Conservation (phyloP, 2,797 vertebrate species). For the Pipistrellus nathusii region DNA sequence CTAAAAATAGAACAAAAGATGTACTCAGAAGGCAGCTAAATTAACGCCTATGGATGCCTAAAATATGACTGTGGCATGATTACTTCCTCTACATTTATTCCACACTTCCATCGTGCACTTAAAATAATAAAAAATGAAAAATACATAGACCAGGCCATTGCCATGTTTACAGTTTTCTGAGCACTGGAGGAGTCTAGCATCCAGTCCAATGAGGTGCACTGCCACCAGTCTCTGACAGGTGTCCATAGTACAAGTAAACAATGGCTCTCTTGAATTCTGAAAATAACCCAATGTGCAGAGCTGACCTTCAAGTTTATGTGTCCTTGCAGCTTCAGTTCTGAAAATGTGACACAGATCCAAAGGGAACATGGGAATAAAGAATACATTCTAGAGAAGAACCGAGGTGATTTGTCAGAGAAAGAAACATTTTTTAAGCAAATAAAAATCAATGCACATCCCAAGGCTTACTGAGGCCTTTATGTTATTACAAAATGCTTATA, state of each 20-base stretch:
- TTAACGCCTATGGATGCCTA: constrained; percentile 80
- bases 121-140: constrained; percentile 33
- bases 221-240: constrained; percentile 78
- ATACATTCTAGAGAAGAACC: constrained; percentile 79
- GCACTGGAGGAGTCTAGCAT: constrained; percentile 75
- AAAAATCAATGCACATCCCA: constrained; percentile 76
- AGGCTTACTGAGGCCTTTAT: constrained; percentile 74
- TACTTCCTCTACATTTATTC: constrained; percentile 81
- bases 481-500: constrained; percentile 73
- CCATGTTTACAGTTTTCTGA: constrained; percentile 78
- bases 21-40: constrained; percentile 81
- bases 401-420: constrained; percentile 80
- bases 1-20: constrained; percentile 87
- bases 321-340: constrained; percentile 83
- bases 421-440: constrained; percentile 79
- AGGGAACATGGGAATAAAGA: constrained; percentile 77
- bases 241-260: constrained; percentile 83
- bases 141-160: constrained; percentile 68
- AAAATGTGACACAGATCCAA: constrained; percentile 81
- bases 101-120: constrained; percentile 79
- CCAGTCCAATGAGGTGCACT: constrained; percentile 80
- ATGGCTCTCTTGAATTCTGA: constrained; percentile 76
- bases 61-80: constrained; percentile 78
- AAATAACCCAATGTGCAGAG: constrained; percentile 83
- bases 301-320: constrained; percentile 80